These are phyloP conservation scores for Hydrophis major DNA, from an alignment of 2,797 vertebrate genomes.

Conservation along the genomic window DNA sequence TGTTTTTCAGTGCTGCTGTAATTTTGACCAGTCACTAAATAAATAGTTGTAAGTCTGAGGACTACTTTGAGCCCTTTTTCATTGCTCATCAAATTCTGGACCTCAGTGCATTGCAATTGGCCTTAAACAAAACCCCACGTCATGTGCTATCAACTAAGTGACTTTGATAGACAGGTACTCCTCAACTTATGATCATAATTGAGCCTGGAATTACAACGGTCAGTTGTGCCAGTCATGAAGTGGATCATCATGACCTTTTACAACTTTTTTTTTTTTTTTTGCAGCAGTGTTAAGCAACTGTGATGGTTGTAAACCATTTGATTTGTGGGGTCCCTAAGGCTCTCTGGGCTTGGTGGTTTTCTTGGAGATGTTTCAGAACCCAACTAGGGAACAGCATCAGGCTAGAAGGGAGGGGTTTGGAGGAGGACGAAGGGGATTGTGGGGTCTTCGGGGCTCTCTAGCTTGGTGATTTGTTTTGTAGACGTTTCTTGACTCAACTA, in stretches of 20 bases:
- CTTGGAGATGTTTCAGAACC: no score
- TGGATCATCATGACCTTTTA: not conserved
- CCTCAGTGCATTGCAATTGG: not conserved
- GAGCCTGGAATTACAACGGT: not conserved
- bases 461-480: no score
- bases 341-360: no score
- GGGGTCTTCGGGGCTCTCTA: no score
- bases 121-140: not conserved
- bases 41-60: not conserved
- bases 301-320: not conserved
- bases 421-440: no score
- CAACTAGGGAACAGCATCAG: no score
- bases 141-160: not conserved
- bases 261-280: not conserved
- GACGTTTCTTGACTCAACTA: no score
- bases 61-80: not conserved
- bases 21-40: not conserved
- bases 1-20: not conserved
- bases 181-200: not conserved
- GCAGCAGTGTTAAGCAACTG: not conserved
- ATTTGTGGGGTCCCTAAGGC: no score
- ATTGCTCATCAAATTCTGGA: not conserved
- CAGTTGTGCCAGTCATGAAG: not conserved
- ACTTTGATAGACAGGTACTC: not conserved
- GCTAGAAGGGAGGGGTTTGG: no score